Base-by-base conservation (phyloP, 2,888 invertebrate species). In the Branchipolynoe longqiensis region DNA sequence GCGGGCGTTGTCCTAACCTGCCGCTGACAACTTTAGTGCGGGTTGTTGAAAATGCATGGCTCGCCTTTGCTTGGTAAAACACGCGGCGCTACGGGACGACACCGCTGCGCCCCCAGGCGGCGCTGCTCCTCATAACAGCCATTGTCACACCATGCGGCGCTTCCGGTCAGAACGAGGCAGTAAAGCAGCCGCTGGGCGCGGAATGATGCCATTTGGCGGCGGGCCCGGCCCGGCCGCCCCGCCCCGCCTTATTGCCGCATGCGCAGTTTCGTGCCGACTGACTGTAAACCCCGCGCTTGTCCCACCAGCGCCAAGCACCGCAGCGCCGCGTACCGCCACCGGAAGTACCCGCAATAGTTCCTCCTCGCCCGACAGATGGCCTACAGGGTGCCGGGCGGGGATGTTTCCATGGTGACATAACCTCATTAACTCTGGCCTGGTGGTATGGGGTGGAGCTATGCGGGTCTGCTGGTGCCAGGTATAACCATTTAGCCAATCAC, bases 331-430 rank as follows among this genome's bases (percentile, higher is more conserved):
- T n/a, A n/a, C n/a, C n/a, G n/a, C n/a, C n/a, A n/a, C n/a, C n/a
- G n/a, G n/a, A n/a, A n/a, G n/a, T n/a, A n/a, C n/a, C n/a, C n/a
- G n/a, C n/a, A n/a, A n/a, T n/a, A 69, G 69, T 36, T 33, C 12
- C 36, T 22, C 18, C 36, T 4, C 36, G 36, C 38, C 69, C 18
- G 48, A 2, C 22, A 25, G n/a, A 25, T n/a, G n/a, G 25, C 56
- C 56, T 56, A 56, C 25, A 62, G 12, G 25, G 62, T 58, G 69
- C 69, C 22, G 69, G 38, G 36, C 33, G 69, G 69, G 38, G 69
- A 36, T 33, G 69, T 69, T 69, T 18, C 38, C 38, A 69, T 69
- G 69, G 69, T 69, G 69, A 69, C 69, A 69, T 69, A 69, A 69
- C 69, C 36, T 69, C 36, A 69, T 69, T 69, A 69, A n/a, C n/a